Base-by-base conservation (phyloP, 2,797 vertebrate species). In the Aplochiton taeniatus region DNA sequence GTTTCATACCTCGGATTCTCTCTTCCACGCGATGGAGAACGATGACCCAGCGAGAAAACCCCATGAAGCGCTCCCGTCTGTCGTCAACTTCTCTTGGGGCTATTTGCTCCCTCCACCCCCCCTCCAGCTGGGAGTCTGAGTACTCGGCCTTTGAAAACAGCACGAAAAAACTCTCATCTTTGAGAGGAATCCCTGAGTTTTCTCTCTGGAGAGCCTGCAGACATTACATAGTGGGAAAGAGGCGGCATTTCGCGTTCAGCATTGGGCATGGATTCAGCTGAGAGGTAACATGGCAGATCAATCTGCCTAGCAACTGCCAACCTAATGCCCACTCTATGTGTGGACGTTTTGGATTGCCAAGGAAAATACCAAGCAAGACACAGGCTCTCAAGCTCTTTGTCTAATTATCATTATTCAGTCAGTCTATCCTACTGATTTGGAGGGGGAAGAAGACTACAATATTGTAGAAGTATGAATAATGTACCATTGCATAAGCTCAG, bases 191-290 rank as follows among this genome's bases (percentile, higher is more conserved):
- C 19, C 49, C 19, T 2, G 12, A 60, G 44, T 43, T 17, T 31
- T 16, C 18, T 47, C 65, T 51, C 56, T 20, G 17, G 84, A 87
- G 88, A 85, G 74, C 4, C 19, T 8, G 63, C 83, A 88, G 88
- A 87, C 88, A 89, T 87, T 88, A 89, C 9, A 45, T 51, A 13
- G 69, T 60, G 72, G 68, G 68, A 85, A 84, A 86, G 19, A 43
- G 60, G 48, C 57, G 60, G 18, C 80, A 73, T 85, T 86, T 87
- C 84, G 20, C 46, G 58, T 48, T 9, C 11, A 14, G 11, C 44
- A 14, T 47, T 47, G 17, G 47, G 45, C 44, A 44, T 11, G 43
- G 42, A 16, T 58, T 61, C 52, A 11, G 10, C 44, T 9, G 49
- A 55, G 19, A 70, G 56, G 45, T 66, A 78, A 74, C 49, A 44